These are phyloP conservation scores for Choloepus didactylus DNA, from an alignment of 2,797 vertebrate species.

Conservation along the genomic window DNA sequence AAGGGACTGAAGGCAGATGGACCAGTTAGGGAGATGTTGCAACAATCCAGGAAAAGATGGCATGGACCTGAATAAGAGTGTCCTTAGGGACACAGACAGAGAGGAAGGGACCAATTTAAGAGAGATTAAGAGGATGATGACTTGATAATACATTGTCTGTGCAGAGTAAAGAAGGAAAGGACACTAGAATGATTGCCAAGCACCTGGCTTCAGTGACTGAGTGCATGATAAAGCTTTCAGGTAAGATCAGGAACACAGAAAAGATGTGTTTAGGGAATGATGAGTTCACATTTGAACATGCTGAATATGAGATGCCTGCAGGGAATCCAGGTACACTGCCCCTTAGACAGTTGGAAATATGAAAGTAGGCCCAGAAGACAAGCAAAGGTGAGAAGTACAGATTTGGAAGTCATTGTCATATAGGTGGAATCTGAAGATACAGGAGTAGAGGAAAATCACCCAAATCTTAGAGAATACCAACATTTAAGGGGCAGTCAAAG, in stretches of 20 bases:
- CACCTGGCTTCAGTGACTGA: neutral
- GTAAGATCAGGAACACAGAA: neutral
- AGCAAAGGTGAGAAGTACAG: neutral
- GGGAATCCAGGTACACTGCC: neutral
- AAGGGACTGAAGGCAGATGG: neutral
- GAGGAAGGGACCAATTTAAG: neutral
- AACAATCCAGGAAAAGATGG: neutral
- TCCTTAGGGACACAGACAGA: neutral
- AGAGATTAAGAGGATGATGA: neutral
- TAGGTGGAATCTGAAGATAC: neutral
- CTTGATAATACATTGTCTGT: neutral
- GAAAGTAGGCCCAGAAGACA: neutral
- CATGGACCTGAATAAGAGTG: neutral
- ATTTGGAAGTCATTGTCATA: neutral
- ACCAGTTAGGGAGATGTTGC: neutral
- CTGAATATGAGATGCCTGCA: neutral
- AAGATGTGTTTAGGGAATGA: neutral
- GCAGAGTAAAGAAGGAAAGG: neutral
- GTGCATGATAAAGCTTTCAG: neutral
- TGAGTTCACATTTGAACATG: neutral
- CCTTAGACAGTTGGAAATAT: neutral
- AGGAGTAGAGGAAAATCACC: neutral
- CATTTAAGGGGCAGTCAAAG: neutral
- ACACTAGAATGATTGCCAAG: accelerated
- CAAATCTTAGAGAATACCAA: neutral